A percentile compares a stretch with the other conserved stretches of the same genome.
Evolutionary conservation across 2,888 invertebrate species (phyloP).

Genomic region (Azorinus chamasolen): DNA sequence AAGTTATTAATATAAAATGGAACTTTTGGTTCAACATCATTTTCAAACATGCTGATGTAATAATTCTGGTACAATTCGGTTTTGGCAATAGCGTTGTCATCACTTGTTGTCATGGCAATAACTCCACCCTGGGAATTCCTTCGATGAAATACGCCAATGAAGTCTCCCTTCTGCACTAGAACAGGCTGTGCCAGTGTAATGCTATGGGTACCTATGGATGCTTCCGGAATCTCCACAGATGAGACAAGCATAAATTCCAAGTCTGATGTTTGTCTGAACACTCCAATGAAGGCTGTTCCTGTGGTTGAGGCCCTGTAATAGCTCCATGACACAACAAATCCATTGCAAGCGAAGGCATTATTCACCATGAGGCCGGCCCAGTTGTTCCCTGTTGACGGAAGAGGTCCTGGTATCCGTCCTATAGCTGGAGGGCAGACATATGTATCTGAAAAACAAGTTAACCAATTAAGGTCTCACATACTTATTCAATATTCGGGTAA

Average conservation of each 20-base stretch:
- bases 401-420: conserved; percentile 74
- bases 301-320: conserved; percentile 77
- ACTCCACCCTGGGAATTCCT: conserved; percentile 72
- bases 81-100: conserved; percentile 63
- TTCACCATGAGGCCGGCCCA: conserved; percentile 82
- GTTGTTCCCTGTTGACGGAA: conserved; percentile 77
- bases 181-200: conserved; percentile 69
- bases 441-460: conserved; percentile 57
- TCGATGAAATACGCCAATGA: conserved; percentile 83
- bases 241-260: conserved; percentile 74
- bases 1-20: conserved; percentile 71
- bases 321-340: conserved; percentile 77
- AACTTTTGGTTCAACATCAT: conserved; percentile 68
- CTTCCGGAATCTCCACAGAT: conserved; percentile 75
- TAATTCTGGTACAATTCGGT: conserved; percentile 80
- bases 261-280: conserved; percentile 79
- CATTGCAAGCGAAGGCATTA: conserved; percentile 83
- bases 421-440: conserved; percentile 74
- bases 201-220: conserved; percentile 67
- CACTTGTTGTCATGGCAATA: conserved; percentile 73
- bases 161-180: conserved; percentile 80
- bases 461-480: no score
- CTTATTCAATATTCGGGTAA: no score
- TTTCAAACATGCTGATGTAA: conserved; percentile 75
- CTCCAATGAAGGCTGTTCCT: conserved; percentile 78